Base-by-base conservation (phyloP, 2,113 vertebrate genomes). In the Cephalopholis sonnerati region DNA sequence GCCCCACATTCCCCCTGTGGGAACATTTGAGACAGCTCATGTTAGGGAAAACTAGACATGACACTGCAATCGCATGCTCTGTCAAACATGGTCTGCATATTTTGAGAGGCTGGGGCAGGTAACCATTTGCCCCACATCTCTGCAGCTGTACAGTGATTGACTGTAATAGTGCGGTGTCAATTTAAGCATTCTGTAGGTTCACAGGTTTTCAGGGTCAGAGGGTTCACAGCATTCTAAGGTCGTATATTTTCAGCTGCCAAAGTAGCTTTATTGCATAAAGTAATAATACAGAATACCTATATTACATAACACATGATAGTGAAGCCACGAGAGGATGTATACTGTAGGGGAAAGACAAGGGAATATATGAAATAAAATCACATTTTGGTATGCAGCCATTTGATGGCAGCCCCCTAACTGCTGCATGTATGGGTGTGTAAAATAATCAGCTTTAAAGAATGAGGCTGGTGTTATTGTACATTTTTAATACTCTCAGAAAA, bases 111-210 rank as follows among this genome's bases (percentile, higher is more conserved):
- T 24, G 7, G 9, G n/a, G 67, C 68, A 59, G 32, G 17, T n/a
- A 44, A 41, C 44, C 2, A 20, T 10, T 39, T 55, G 65, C 29
- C 70, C 57, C 69, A 72, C 54, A 61, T 72, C 17, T 41, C 62
- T 69, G 63, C 51, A 82, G 64, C 51, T 4, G 1, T 3, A 39
- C 5, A 3, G 17, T 82, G 86, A 89, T n/a, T 89, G 71, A 74
- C 69, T 39, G 70, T 74, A 74, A 83, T 74, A 1, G 44, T 18
- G 36, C 29, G 63, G 77, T 54, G 62, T 85, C 64, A 80, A 72
- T 50, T 51, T 73, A 71, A 71, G 81, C 71, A 9, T 48, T 36
- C n/a, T 66, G 64, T 27, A 32, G 24, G 58, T 55, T 87, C 9
- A 36, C 25, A 51, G 36, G n/a, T 74, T 62, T 36, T 58, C 29